These are phyloP conservation scores for Phyllopteryx taeniolatus DNA, from an alignment of 2,113 vertebrate species.

Conservation along the genomic window DNA sequence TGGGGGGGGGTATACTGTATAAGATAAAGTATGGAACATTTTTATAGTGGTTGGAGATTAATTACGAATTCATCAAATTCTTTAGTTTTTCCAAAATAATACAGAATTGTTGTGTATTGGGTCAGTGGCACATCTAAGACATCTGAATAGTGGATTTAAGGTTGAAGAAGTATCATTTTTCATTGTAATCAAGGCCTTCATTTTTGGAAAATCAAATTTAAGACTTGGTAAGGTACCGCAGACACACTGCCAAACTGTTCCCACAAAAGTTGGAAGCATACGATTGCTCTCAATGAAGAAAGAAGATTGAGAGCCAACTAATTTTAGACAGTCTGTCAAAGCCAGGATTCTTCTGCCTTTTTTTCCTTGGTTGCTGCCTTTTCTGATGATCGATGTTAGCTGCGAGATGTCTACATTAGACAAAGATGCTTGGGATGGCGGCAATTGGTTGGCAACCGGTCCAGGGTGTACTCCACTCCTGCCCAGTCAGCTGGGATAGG, in stretches of 20 bases:
- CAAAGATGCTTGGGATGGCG: background rate
- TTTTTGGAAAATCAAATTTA: conserved; percentile 2
- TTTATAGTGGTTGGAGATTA: background rate
- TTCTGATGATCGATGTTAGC: background rate
- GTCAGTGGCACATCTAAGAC: background rate
- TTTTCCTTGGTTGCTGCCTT: background rate
- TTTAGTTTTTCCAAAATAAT: background rate
- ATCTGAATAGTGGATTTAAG: background rate
- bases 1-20: background rate
- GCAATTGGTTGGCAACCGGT: no score
- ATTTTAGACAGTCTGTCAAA: background rate
- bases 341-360: background rate
- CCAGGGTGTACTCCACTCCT: no score
- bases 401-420: background rate
- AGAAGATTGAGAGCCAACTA: background rate
- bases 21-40: background rate
- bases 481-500: no score
- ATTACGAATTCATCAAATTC: background rate
- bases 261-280: background rate
- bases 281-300: background rate
- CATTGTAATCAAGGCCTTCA: background rate
- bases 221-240: background rate
- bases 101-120: background rate
- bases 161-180: conserved; percentile 1
- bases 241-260: background rate